Evolutionary conservation across 1,140 invertebrate species (phyloP), one percentile per base, ranked within the genome.

Genomic region (Bradynema listronoti): DNA sequence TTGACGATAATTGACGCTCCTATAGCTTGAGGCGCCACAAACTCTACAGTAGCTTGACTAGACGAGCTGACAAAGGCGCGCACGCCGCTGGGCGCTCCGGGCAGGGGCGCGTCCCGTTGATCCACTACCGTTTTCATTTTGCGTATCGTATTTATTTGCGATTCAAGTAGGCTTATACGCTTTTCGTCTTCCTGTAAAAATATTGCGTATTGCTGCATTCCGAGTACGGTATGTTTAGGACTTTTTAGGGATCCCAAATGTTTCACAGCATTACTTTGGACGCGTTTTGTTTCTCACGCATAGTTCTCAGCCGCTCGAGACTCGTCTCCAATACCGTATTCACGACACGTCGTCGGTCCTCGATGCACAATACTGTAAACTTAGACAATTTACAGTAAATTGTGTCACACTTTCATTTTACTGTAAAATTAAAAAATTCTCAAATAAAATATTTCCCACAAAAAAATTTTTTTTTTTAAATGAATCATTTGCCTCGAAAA

Each of bases 171-270:
- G 4, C 45, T 39, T 16, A 68, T 19, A 2, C 55, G 65, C 43
- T 65, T 65, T 51, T 65, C 63, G 5, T 65, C 63, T n/a, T 65
- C 63, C 63, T 65, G 30, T 30, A 62, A n/a, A 4, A 22, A n/a
- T 9, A 5, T 50, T 3, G 2, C 34, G 14, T 3, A 29, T 4
- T 4, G 16, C 29, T 50, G n/a, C n/a, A n/a, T n/a, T n/a, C n/a
- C n/a, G n/a, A n/a, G n/a, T n/a, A n/a, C n/a, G n/a, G n/a, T n/a
- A n/a, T n/a, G n/a, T n/a, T n/a, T n/a, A n/a, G n/a, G n/a, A n/a
- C n/a, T n/a, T n/a, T n/a, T n/a, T n/a, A n/a, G n/a, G n/a, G n/a
- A n/a, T n/a, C n/a, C n/a, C n/a, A n/a, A n/a, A n/a, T n/a, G n/a
- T n/a, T n/a, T n/a, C n/a, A n/a, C n/a, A n/a, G n/a, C n/a, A n/a